phyloP scores from a whole-genome alignment of 37 sponge, comb jelly and placozoan species.

The Crambe crambe region DNA sequence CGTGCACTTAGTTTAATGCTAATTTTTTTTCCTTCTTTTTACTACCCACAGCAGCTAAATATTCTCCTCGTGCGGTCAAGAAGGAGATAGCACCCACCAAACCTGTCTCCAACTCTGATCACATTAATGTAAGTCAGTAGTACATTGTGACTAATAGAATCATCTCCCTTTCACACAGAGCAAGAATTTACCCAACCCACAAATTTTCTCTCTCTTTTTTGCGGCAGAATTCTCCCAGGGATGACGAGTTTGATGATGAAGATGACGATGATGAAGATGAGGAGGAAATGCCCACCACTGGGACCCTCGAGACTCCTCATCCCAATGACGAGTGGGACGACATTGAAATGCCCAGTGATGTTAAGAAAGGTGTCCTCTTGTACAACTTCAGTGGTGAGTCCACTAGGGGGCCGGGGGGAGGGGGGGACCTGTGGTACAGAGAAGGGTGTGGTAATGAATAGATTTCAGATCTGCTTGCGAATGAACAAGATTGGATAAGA shows the following conservation, averaged over 20 bases:
- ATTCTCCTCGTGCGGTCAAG: neutral
- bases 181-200: neutral
- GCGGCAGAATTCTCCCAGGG: neutral
- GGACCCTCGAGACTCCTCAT: neutral
- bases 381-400: constrained; percentile 58
- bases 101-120: neutral
- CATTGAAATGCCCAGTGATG: constrained; percentile 4
- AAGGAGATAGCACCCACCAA: neutral
- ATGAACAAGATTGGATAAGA: no score
- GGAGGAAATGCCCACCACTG: neutral
- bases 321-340: constrained; percentile 37
- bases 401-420: neutral
- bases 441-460: neutral
- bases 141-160: no score
- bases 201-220: neutral
- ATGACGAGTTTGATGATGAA: constrained; percentile 17
- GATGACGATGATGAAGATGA: constrained; percentile 19
- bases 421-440: neutral
- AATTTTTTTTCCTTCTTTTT: neutral
- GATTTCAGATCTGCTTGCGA: no score
- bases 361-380: constrained; percentile 13
- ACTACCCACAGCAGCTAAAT: neutral
- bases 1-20: no score
- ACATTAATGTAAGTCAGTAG: neutral
- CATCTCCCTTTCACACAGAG: neutral